A percentile compares a stretch with the other conserved stretches of the same genome.
phyloP scores from a whole-genome alignment of 2,888 invertebrate genomes.

The Trissolcus brochymenae region DNA sequence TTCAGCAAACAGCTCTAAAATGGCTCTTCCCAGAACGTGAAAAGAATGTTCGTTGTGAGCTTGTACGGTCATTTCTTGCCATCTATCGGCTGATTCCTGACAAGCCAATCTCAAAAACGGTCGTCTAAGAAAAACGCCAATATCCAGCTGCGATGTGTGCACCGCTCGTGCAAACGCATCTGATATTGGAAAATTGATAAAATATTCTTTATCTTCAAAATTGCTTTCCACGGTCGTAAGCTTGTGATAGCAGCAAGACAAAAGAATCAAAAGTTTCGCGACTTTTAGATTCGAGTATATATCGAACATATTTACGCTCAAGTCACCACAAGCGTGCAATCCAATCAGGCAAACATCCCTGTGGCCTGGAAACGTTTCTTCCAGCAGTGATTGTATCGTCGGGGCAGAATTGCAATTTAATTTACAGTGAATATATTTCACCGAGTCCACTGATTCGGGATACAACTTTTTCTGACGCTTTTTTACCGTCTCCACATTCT shows the following conservation, averaged over 20 bases:
- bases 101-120: constrained; percentile 86
- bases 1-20: constrained; percentile 80
- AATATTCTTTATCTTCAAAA: constrained; percentile 69
- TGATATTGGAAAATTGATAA: constrained; percentile 84
- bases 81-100: constrained; percentile 81
- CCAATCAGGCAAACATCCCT: constrained; percentile 79
- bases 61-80: constrained; percentile 76
- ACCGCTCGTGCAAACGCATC: constrained; percentile 75
- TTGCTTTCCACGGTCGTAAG: constrained; percentile 73
- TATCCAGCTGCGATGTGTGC: constrained; percentile 67
- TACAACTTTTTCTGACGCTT: constrained; percentile 79
- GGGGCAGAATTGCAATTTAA: constrained; percentile 78
- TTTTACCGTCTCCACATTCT: constrained; percentile 79
- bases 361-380: constrained; percentile 74
- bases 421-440: constrained; percentile 80
- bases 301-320: constrained; percentile 82
- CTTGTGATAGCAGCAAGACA: constrained; percentile 90
- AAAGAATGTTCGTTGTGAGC: constrained; percentile 76
- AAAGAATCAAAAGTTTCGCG: constrained; percentile 80
- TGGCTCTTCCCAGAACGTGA: constrained; percentile 77
- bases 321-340: constrained; percentile 87
- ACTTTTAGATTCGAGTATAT: constrained; percentile 80
- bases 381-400: constrained; percentile 75
- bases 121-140: constrained; percentile 77
- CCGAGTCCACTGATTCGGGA: constrained; percentile 77